Evolutionary conservation across 2,888 invertebrate species (phyloP), one percentile per base, ranked within the genome.

Genomic region (Agonopterix arenella): DNA sequence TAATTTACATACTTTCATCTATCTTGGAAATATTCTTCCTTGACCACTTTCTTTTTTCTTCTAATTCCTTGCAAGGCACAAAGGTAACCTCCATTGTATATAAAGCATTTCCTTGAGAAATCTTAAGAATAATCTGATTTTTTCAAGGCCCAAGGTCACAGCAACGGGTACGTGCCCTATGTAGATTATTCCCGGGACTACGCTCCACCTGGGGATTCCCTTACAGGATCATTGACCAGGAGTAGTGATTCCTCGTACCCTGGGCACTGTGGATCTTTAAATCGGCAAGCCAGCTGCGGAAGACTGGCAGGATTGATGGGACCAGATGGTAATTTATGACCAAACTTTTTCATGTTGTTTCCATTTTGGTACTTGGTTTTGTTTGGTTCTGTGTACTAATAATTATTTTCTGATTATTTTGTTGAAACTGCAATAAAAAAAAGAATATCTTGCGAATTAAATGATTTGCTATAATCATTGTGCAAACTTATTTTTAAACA

Each of bases 171-270:
- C 76, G 94, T 96, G 8, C 96, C 96, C 1, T 97, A 97, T 80
- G 96, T 95, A 52, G 97, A 97, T 77, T 97, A 97, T 76, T 91
- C 93, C 36, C 90, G 96, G 16, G 97, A 97, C 80, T 97, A 97
- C 85, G 95, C 95, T 64, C 97, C 97, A 1, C 96, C 97, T 10
- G 76, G 67, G 1, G 86, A 85, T 40, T 82, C 84, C 0, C 60
- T 80, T 0, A 74, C 77, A 0, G 84, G 80, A 0, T 88, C 86
- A 0, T 49, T 85, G 1, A 74, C 85, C 0, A 75, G 86, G 51
- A 84, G 83, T 49, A 81, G 76, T 1, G 84, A 85, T 10, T 78
- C 81, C 0, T 64, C 69, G 0, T 84, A 79, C 36, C 73, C 74
- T 1, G 73, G 75, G 8, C 80, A 84, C 36, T 80, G 73, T 42